These are phyloP conservation scores for Tribolium freemani DNA, from an alignment of 2,888 invertebrate species.

Conservation along the genomic window DNA sequence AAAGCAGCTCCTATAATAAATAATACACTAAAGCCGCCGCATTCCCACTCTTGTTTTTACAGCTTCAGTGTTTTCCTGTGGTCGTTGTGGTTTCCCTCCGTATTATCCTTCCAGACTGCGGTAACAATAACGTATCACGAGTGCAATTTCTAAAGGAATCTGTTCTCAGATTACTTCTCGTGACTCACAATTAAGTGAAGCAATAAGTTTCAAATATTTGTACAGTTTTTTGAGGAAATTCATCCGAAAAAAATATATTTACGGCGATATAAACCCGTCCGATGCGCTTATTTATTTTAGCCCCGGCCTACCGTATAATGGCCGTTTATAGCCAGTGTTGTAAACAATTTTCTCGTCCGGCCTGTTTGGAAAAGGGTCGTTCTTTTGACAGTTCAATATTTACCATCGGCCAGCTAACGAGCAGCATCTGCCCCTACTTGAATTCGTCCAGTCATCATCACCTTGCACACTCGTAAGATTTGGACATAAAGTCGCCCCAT, in stretches of 20 bases:
- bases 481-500: not conserved
- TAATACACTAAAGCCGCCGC: not conserved
- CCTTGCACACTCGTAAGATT: conserved; percentile 4
- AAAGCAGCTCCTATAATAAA: not conserved
- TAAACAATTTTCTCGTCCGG: conserved; percentile 36
- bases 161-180: not conserved
- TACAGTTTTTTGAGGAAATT: not conserved
- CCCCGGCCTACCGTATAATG: conserved; percentile 25
- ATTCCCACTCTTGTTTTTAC: not conserved
- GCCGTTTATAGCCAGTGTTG: conserved; percentile 30
- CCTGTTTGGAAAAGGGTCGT: conserved; percentile 35
- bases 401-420: conserved; percentile 29
- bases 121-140: not conserved
- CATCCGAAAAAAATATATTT: conserved; percentile 9
- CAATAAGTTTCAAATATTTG: not conserved
- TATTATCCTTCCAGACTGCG: not conserved
- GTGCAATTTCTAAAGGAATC: not conserved
- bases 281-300: conserved; percentile 33
- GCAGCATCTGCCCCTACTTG: conserved; percentile 26
- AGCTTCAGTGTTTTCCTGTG: not conserved
- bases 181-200: not conserved
- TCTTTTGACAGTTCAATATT: conserved; percentile 40
- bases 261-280: conserved; percentile 30
- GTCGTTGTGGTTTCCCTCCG: not conserved
- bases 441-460: conserved; percentile 17